phyloP scores from a whole-genome alignment of 2,113 vertebrate species.

The Cryptotis parvus region DNA sequence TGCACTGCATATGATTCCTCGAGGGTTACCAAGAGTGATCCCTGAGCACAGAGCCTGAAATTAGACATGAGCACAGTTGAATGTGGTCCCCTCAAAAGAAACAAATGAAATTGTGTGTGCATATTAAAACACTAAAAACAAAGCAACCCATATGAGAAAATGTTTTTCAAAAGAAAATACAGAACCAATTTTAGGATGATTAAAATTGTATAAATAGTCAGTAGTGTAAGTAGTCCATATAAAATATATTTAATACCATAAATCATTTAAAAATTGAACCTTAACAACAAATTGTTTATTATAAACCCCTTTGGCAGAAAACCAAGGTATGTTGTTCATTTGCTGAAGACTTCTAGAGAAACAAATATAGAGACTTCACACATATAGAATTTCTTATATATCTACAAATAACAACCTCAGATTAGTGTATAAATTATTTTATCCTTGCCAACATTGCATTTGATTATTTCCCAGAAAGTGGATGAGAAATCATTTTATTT shows the following conservation, averaged over 20 bases:
- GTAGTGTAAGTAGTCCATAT: no score
- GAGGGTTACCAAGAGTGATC: no score
- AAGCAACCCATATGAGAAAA: background rate
- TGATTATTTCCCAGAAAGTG: background rate
- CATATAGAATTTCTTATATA: background rate
- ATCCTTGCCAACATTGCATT: background rate
- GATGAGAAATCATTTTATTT: slow-evolving; percentile 41
- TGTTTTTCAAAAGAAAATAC: background rate
- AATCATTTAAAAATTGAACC: background rate
- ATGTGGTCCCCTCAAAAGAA: no score
- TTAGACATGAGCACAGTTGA: no score
- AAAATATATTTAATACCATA: background rate
- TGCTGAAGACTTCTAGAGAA: background rate
- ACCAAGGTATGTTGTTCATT: background rate
- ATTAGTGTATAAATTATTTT: background rate
- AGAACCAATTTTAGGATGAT: background rate
- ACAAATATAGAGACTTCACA: background rate
- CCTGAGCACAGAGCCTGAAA: no score
- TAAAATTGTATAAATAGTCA: no score
- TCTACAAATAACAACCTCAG: background rate
- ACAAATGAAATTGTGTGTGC: background rate
- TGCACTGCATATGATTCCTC: no score
- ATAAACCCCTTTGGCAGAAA: background rate
- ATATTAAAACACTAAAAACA: background rate
- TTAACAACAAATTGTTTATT: background rate